Conservation (phyloP, 1,140 invertebrate genomes). For the Drosophila teissieri region DNA sequence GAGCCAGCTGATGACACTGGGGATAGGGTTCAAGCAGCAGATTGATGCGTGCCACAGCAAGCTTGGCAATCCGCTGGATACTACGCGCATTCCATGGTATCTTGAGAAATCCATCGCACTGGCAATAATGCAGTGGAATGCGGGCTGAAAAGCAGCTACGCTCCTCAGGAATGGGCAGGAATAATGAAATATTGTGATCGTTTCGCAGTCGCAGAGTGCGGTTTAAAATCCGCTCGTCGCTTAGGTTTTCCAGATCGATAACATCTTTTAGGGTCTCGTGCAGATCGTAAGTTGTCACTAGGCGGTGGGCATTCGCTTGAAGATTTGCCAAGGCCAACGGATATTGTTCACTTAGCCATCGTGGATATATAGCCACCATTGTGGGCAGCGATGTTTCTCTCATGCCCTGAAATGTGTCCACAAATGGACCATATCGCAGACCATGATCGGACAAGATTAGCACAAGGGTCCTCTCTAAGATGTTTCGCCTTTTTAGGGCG, state of each 20-base stretch:
- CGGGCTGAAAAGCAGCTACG: constrained; percentile 19
- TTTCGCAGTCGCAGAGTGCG: constrained; percentile 7
- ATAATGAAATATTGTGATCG: constrained; percentile 17
- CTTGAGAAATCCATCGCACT: constrained; percentile 3
- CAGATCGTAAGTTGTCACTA: constrained; percentile 24
- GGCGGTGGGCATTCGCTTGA: constrained; percentile 2
- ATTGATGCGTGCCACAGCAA: constrained; percentile 8
- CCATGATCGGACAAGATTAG: constrained; percentile 33
- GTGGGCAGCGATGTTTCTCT: constrained; percentile 21
- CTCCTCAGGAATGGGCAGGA: constrained; percentile 32
- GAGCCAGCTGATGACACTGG: constrained; percentile 7
- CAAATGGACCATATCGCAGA: constrained; percentile 11
- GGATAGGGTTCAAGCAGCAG: background rate
- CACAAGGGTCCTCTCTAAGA: constrained; percentile 8
- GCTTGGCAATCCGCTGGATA: constrained; percentile 2
- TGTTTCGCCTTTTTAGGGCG: background rate
- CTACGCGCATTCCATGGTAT: background rate
- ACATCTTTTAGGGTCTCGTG: constrained; percentile 31
- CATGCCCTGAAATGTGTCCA: constrained; percentile 17
- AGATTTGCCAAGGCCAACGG: constrained; percentile 24
- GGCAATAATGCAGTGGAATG: constrained; percentile 16
- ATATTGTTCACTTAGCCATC: constrained; percentile 3
- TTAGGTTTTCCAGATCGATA: constrained; percentile 6
- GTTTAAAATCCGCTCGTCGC: background rate
- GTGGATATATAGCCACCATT: constrained; percentile 15